Evolutionary conservation across 2,797 vertebrate species (phyloP).

Genomic region (Serranus cabrilla): DNA sequence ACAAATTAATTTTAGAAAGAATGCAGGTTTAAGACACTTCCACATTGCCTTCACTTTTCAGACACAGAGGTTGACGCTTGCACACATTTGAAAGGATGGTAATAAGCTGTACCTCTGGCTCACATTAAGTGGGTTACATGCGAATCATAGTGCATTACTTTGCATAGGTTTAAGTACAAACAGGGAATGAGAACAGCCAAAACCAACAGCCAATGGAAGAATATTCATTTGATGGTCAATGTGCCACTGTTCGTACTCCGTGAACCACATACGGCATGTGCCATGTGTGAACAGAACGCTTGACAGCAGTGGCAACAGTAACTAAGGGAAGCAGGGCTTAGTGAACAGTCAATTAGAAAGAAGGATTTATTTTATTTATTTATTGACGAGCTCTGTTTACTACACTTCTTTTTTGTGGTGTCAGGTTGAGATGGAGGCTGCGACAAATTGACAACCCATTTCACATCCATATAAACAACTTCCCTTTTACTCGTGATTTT

Average conservation of each 20-base stretch:
- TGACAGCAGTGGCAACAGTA: slow-evolving; percentile 28
- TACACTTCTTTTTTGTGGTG: slow-evolving; percentile 9
- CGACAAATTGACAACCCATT: slow-evolving; percentile 36
- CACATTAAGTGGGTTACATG: no score
- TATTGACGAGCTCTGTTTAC: slow-evolving; percentile 8
- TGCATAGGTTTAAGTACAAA: no score
- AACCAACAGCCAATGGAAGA: no score
- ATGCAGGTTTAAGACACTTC: no score
- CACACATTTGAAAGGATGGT: no score
- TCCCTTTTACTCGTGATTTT: slow-evolving; percentile 20
- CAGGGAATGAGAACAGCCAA: no score
- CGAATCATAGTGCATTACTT: no score
- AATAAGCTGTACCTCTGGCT: no score
- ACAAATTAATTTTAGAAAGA: no score
- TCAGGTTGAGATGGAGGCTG: slow-evolving; percentile 23
- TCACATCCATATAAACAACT: slow-evolving; percentile 36
- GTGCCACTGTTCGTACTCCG: no score
- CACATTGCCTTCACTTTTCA: no score
- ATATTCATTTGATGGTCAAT: neutral
- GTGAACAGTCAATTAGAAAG: slow-evolving; percentile 18
- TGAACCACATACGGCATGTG: neutral
- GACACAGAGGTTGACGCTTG: no score
- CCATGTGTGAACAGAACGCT: neutral
- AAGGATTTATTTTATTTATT: slow-evolving; percentile 2
- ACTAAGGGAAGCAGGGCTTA: slow-evolving; percentile 5